Conservation (phyloP, 2,797 vertebrate genomes). For the Peromyscus attwateri region DNA sequence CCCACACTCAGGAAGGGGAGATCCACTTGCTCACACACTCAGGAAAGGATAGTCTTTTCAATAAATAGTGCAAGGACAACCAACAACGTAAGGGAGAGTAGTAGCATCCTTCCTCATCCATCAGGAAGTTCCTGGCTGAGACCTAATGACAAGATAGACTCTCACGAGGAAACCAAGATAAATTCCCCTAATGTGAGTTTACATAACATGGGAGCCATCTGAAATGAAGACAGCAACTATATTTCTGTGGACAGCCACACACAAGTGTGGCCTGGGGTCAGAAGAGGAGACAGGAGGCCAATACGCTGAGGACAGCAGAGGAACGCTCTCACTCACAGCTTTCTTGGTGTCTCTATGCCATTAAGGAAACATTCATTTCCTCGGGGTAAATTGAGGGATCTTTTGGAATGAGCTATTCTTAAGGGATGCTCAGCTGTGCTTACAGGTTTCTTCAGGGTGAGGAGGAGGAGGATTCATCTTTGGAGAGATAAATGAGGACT, state of each 20-base stretch:
- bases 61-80: background rate
- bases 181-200: background rate
- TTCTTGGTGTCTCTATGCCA: background rate
- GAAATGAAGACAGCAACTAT: background rate
- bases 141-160: background rate
- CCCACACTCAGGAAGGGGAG: no score
- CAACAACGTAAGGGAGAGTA: background rate
- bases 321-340: background rate
- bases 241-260: background rate
- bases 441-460: background rate
- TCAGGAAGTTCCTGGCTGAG: background rate
- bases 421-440: background rate
- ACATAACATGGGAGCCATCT: background rate
- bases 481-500: constrained; percentile 95
- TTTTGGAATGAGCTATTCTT: background rate
- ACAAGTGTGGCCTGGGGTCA: background rate
- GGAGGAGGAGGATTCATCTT: background rate
- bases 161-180: background rate
- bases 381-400: background rate
- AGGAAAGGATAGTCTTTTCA: background rate
- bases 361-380: background rate
- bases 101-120: background rate
- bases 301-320: no score
- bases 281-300: background rate
- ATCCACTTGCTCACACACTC: background rate